phyloP scores from a whole-genome alignment of 2,113 vertebrate species.

The Pluvialis apricaria region DNA sequence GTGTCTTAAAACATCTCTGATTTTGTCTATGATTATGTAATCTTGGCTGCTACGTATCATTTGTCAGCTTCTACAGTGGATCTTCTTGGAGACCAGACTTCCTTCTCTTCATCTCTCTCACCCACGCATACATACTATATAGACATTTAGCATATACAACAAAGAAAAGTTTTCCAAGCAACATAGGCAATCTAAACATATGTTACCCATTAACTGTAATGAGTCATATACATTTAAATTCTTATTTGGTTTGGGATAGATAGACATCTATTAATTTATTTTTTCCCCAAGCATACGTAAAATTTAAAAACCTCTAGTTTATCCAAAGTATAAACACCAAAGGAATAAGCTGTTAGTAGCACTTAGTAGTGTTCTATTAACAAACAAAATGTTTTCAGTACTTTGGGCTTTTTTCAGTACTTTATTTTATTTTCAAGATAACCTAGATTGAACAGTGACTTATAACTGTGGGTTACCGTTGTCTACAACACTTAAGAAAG shows the following conservation, averaged over 20 bases:
- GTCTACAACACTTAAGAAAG: not conserved
- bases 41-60: accelerated
- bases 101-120: not conserved
- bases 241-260: not conserved
- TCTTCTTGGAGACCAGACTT: not conserved
- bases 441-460: not conserved
- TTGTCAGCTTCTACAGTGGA: not conserved
- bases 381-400: not conserved
- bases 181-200: not conserved
- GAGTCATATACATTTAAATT: not conserved
- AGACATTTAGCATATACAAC: not conserved
- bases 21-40: not conserved
- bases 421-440: not conserved
- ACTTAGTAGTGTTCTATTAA: not conserved
- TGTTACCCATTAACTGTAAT: not conserved
- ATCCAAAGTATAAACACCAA: not conserved
- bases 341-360: not conserved
- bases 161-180: not conserved
- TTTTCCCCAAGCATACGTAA: not conserved
- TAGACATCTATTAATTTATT: no score
- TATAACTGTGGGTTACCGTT: not conserved
- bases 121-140: not conserved
- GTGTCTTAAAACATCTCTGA: not conserved
- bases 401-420: not conserved
- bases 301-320: not conserved